A percentile compares a stretch with the other conserved stretches of the same genome.
These are phyloP conservation scores for Phenganax marumi DNA, from an alignment of 92 coral and sea anemone species.

Conservation along the genomic window DNA sequence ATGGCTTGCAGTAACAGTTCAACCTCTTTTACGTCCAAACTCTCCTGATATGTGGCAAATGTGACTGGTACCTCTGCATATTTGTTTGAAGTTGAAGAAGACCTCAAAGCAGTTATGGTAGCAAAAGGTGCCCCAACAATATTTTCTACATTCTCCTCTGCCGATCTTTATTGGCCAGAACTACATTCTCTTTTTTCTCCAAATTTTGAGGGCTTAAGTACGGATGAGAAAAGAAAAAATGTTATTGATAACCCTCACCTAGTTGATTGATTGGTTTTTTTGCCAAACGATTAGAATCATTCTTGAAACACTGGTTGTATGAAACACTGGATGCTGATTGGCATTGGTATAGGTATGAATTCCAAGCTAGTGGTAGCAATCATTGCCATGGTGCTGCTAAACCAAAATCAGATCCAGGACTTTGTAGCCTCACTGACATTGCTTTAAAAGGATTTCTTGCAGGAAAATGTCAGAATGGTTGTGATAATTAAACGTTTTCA, in stretches of 20 bases:
- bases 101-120: slow-evolving; percentile 58
- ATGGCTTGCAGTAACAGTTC: slow-evolving; percentile 46
- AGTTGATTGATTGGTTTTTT: slow-evolving; percentile 57
- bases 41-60: slow-evolving; percentile 55
- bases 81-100: slow-evolving; percentile 68
- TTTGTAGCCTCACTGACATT: slow-evolving; percentile 55
- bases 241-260: slow-evolving; percentile 58
- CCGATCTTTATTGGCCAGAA: slow-evolving; percentile 59
- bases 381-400: slow-evolving; percentile 72
- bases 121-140: slow-evolving; percentile 54
- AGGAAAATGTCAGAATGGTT: slow-evolving; percentile 26
- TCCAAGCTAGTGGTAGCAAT: slow-evolving; percentile 61
- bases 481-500: not conserved
- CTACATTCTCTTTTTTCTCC: slow-evolving; percentile 44
- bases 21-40: slow-evolving; percentile 38
- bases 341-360: slow-evolving; percentile 61
- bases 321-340: slow-evolving; percentile 35
- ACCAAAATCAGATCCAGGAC: slow-evolving; percentile 59
- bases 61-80: slow-evolving; percentile 60
- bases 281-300: slow-evolving; percentile 47
- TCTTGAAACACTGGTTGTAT: slow-evolving; percentile 38
- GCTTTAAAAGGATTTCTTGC: slow-evolving; percentile 58
- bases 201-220: slow-evolving; percentile 34
- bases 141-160: slow-evolving; percentile 59
- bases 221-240: slow-evolving; percentile 45